Base-by-base conservation (phyloP, 2,113 vertebrate genomes). In the Genyomyrus donnyi region DNA sequence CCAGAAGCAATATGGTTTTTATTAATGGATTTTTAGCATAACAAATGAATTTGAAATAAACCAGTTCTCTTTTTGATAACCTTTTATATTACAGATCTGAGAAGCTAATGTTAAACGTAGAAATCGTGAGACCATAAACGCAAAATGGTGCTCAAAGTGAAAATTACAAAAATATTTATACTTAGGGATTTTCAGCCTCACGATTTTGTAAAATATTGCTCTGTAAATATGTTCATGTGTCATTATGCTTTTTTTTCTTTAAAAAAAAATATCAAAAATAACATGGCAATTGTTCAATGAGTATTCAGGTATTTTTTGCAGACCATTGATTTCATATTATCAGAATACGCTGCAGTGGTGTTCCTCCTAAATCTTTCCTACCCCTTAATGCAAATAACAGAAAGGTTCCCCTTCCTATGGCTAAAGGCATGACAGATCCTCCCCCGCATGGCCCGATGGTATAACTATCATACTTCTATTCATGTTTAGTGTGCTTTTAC, bases 191-290 rank as follows among this genome's bases (percentile, higher is more conserved):
- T 70, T 88, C 88, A 88, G 42, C 49, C 50, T 27, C 27, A 74
- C 49, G 39, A 31, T 88, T 89, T 74, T 89, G 88, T 89, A 74
- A 89, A 89, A 74, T 49, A 77, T 35, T 48, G 3, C 46, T 62
- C 19, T 50, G 62, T 50, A 89, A 77, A 74, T 89, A 89, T 27
- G 10, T 74, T 31, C 70, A 31, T 13, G 8, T 74, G n/a, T 49
- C 19, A 88, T 31, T 39, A 7, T 74, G 9, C 70, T 17, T 74
- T 15, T 70, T 70, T 10, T 10, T 49, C 10, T 49, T 74, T 13
- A 5, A 3, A 31, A 70, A 19, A 66, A 13, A 27, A 87, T 9
- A 49, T 87, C 46, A 87, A 45, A 66, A 66, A 42, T 66, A 24
- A 17, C 62, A 58, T 88, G 5, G 2, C 39, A 70, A 46, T 88